These are phyloP conservation scores for Solen grandis DNA, from an alignment of 1,140 invertebrate genomes.

Conservation along the genomic window DNA sequence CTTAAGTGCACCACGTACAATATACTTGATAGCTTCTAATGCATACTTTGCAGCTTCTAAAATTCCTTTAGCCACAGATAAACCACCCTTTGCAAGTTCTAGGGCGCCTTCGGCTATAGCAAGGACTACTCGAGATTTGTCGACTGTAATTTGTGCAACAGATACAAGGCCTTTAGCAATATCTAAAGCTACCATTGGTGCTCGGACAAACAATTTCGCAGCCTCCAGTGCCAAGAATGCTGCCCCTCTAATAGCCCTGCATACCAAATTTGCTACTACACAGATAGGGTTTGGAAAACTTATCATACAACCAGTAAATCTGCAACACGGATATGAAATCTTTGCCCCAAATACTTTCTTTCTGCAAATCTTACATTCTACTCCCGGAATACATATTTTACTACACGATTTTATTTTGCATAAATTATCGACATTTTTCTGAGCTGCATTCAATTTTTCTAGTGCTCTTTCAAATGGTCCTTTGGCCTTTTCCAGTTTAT, in stretches of 20 bases:
- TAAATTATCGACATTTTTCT: conserved; percentile 48
- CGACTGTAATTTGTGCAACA: conserved; percentile 45
- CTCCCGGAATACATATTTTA: conserved; percentile 51
- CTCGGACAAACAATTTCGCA: conserved; percentile 51
- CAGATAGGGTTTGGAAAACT: conserved; percentile 47
- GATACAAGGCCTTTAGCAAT: conserved; percentile 36
- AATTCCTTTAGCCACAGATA: conserved; percentile 21
- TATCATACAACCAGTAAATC: conserved; percentile 53
- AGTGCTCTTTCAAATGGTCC: conserved; percentile 38
- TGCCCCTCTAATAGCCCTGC: conserved; percentile 14
- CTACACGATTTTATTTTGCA: conserved; percentile 41
- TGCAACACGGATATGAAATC: conserved; percentile 35
- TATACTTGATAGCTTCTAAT: conserved; percentile 45
- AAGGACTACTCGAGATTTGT: conserved; percentile 53
- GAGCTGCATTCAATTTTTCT: conserved; percentile 28
- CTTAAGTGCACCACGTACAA: conserved; percentile 16
- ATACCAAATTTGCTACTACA: conserved; percentile 32
- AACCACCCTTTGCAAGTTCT: conserved; percentile 4
- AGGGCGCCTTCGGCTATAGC: conserved; percentile 28
- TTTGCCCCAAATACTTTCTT: conserved; percentile 9
- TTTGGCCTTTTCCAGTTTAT: conserved; percentile 48
- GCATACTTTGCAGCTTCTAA: conserved; percentile 47
- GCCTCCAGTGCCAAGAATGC: conserved; percentile 52
- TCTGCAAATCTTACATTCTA: conserved; percentile 19
- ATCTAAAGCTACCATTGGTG: conserved; percentile 53